phyloP scores from a whole-genome alignment of 2,888 invertebrate genomes.

The Ochropleura plecta region DNA sequence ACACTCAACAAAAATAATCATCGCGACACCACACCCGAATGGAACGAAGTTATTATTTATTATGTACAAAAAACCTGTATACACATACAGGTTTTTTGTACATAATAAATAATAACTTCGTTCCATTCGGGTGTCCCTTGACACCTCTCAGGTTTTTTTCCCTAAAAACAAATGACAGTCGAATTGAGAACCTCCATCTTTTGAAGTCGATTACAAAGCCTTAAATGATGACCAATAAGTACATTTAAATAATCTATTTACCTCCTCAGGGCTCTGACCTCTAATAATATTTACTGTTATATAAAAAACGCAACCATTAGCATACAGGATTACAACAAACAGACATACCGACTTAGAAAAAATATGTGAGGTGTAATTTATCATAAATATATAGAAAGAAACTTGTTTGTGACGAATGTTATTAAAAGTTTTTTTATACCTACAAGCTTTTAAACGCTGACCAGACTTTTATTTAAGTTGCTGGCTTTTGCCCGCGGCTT shows the following conservation, averaged over 20 bases:
- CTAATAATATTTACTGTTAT: slow-evolving; percentile 27
- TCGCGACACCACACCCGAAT: too few relatives aligned
- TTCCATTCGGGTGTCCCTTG: too few relatives aligned
- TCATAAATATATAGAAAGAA: slow-evolving; percentile 20
- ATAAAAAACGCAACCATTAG: slow-evolving; percentile 24
- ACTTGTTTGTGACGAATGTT: slow-evolving; percentile 21
- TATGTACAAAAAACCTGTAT: too few relatives aligned
- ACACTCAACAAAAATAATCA: too few relatives aligned
- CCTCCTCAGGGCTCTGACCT: slow-evolving; percentile 29
- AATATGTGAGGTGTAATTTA: slow-evolving; percentile 26
- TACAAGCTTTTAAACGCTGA: slow-evolving; percentile 2
- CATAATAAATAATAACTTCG: too few relatives aligned
- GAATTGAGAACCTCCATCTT: too few relatives aligned
- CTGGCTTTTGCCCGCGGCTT: too few relatives aligned
- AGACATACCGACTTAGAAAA: slow-evolving; percentile 18
- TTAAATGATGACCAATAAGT: neutral
- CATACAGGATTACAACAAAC: slow-evolving; percentile 24
- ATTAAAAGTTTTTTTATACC: neutral
- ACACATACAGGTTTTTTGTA: too few relatives aligned
- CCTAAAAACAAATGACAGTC: too few relatives aligned
- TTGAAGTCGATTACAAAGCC: too few relatives aligned
- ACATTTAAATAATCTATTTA: slow-evolving; percentile 21
- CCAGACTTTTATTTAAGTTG: neutral
- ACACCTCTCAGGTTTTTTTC: too few relatives aligned
- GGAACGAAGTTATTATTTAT: too few relatives aligned